Evolutionary conservation across 1,140 invertebrate genomes (phyloP), one percentile per base, ranked within the genome.

Genomic region (Ostrea denselamellosa): DNA sequence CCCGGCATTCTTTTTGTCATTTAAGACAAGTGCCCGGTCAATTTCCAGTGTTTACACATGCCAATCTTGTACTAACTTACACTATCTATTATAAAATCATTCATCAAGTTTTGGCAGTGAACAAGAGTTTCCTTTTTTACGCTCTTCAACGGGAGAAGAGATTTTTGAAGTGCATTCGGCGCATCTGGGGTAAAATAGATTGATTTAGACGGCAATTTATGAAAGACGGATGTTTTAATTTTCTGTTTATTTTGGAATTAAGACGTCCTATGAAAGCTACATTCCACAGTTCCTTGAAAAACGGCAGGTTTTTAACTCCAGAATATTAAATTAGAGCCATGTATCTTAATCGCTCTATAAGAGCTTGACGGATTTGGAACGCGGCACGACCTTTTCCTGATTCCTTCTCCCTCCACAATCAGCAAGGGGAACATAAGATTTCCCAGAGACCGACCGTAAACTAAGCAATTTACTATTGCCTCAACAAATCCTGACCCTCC

Each of bases 81-180:
- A 77, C 68, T 77, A 77, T 77, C 68, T 77, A 77, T 77, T 77
- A 77, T 22, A 77, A 77, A 77, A 77, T 34, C 68, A 77, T 77
- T 77, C 68, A 77, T 77, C 68, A 77, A 17, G 25, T 4, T n/a
- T 34, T 77, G 68, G 68, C 68, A 77, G 68, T 77, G 68, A 77
- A 77, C 68, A 77, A 77, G 68, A 14, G 68, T 77, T 34, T 34
- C 14, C 28, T 77, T 77, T 77, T 44, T 77, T 77, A 4, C 14
- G 28, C 68, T 77, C 68, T 77, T 77, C 68, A 77, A 77, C 68
- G 12, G 7, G 14, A 77, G 68, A 34, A 9, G 68, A 28, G 68
- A 17, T 71, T 22, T 77, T 77, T 77, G 34, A 77, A 77, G 68
- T 77, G 68, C 68, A 77, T 34, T 28, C 28, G 25, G 68, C 68